These are phyloP conservation scores for Epinotia ramella DNA, from an alignment of 2,888 invertebrate species.

Conservation along the genomic window DNA sequence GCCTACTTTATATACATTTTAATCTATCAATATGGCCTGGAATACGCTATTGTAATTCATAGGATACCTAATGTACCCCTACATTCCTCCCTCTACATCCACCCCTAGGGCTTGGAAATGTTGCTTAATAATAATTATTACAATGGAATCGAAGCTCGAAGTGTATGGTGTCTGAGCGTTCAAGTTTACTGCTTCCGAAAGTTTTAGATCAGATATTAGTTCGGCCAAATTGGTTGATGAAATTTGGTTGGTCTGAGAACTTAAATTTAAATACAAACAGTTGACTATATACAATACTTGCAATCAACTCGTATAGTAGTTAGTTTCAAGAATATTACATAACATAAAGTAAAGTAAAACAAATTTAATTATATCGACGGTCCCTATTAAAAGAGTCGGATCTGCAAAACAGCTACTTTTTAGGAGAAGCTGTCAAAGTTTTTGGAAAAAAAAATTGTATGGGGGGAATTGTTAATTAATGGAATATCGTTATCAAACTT, in stretches of 20 bases:
- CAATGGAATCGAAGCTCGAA: not conserved
- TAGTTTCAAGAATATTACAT: not conserved
- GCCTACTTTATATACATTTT: not conserved
- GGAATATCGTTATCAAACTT: too few species aligned
- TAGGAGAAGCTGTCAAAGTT: too few species aligned
- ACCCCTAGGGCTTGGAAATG: not conserved
- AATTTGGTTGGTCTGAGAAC: not conserved
- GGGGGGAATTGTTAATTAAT: too few species aligned
- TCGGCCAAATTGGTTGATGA: not conserved
- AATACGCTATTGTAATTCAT: too few species aligned
- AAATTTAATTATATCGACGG: too few species aligned
- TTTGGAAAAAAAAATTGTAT: too few species aligned
- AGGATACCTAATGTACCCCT: too few species aligned
- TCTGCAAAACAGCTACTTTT: too few species aligned
- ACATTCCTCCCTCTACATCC: too few species aligned
- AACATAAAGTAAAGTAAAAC: too few species aligned
- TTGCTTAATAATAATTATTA: not conserved
- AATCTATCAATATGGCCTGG: too few species aligned
- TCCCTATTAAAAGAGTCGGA: too few species aligned
- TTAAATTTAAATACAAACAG: not conserved
- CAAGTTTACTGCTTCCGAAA: not conserved
- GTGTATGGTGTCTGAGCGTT: not conserved
- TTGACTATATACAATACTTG: not conserved
- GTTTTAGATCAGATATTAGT: constrained; percentile 14
- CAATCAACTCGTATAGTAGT: not conserved